These are phyloP conservation scores for Anastrepha obliqua DNA, from an alignment of 1,140 invertebrate species.

Conservation along the genomic window DNA sequence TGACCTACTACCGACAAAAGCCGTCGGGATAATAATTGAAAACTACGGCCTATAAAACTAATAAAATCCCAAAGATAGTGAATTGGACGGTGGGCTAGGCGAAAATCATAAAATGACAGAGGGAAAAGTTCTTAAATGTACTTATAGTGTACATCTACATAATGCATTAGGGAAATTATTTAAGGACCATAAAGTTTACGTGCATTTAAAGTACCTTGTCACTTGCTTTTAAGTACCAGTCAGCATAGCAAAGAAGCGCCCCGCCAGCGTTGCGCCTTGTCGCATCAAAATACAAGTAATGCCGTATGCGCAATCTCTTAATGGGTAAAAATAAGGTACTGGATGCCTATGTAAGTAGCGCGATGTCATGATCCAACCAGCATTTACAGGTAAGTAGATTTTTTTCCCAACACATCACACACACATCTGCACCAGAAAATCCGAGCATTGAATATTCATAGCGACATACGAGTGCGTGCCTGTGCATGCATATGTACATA, in stretches of 20 bases:
- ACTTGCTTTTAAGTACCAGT: not conserved
- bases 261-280: not conserved
- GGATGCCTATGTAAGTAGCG: not conserved
- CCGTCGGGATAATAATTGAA: not conserved
- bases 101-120: not conserved
- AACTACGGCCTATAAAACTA: not conserved
- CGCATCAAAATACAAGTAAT: not conserved
- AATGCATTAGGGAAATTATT: conserved; percentile 16
- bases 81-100: not conserved
- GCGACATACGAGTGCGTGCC: not conserved
- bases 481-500: too few species aligned
- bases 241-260: not conserved
- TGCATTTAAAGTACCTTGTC: not conserved
- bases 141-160: not conserved
- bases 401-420: not conserved
- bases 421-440: not conserved
- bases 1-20: not conserved
- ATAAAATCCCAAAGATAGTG: not conserved
- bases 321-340: not conserved
- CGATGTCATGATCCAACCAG: not conserved
- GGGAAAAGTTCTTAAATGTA: not conserved
- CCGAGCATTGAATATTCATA: not conserved
- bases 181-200: conserved; percentile 23
- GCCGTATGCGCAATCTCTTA: not conserved
- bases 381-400: not conserved